phyloP scores from a whole-genome alignment of 2,797 vertebrate species.

The Dromococcyx pavoninus region DNA sequence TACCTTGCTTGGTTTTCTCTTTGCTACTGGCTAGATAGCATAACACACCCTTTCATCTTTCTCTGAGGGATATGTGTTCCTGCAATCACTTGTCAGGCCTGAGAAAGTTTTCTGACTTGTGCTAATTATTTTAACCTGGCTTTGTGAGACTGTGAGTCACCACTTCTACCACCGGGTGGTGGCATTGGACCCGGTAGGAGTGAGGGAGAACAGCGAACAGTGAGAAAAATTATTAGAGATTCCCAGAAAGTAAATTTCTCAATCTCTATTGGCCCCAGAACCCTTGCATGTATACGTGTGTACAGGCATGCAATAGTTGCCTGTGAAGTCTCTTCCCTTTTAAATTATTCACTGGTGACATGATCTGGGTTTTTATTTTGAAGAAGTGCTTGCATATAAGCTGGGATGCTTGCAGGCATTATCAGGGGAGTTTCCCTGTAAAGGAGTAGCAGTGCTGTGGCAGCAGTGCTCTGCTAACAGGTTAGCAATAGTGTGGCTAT shows the following conservation, averaged over 20 bases:
- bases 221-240: not conserved
- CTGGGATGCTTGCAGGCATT: rapidly evolving
- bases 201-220: not conserved
- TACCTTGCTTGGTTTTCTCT: not conserved
- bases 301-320: not conserved
- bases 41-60: not conserved
- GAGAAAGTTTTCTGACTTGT: not conserved
- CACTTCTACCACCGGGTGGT: constrained; percentile 62
- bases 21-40: rapidly evolving
- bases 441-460: not conserved
- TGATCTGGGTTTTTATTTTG: not conserved
- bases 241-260: not conserved
- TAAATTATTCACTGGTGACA: not conserved
- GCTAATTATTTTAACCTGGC: not conserved
- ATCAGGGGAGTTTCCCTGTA: rapidly evolving
- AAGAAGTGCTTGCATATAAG: not conserved
- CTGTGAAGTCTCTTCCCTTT: not conserved
- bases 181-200: not conserved
- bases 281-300: rapidly evolving
- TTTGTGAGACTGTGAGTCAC: rapidly evolving
- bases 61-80: not conserved
- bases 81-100: no score
- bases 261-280: not conserved
- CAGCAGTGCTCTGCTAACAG: not conserved
- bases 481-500: not conserved